Conservation (phyloP, 2,113 vertebrate genomes). For the Myiozetetes cayanensis region DNA sequence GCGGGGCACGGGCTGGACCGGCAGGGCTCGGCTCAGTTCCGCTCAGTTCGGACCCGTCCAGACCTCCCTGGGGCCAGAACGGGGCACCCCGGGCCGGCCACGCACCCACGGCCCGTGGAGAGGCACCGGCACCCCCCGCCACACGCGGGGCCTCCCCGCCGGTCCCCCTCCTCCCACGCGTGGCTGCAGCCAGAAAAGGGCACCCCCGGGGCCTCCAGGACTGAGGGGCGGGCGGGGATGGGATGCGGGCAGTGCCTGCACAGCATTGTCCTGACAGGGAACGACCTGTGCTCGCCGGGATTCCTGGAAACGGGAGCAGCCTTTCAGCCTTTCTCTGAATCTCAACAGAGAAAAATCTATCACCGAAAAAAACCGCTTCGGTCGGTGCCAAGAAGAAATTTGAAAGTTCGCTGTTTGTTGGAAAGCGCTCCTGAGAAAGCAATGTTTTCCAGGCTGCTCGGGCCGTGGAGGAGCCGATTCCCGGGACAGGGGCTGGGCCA, state of each 20-base stretch:
- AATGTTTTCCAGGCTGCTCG: constrained; percentile 9
- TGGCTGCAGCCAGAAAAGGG: not conserved
- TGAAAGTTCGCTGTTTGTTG: not conserved
- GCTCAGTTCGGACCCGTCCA: not conserved
- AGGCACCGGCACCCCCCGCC: not conserved
- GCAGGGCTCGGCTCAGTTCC: not conserved
- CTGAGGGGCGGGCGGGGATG: not conserved
- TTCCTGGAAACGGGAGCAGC: constrained; percentile 28
- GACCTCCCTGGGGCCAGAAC: not conserved
- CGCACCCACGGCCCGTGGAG: not conserved
- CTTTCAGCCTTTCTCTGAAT: constrained; percentile 17
- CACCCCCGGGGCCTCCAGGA: not conserved
- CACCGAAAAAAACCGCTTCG: not conserved
- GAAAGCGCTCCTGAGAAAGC: not conserved
- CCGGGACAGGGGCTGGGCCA: not conserved
- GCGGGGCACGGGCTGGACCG: not conserved
- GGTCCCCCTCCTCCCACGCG: not conserved
- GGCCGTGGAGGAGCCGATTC: not conserved
- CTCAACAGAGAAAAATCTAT: not conserved
- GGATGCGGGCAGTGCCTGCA: not conserved
- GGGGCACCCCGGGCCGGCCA: not conserved
- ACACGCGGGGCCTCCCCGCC: not conserved
- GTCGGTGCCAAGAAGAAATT: not conserved
- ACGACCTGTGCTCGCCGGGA: not conserved
- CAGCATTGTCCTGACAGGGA: not conserved